Evolutionary conservation across 2,888 invertebrate species (phyloP), one percentile per base, ranked within the genome.

Genomic region (Drosophila sordidapex): DNA sequence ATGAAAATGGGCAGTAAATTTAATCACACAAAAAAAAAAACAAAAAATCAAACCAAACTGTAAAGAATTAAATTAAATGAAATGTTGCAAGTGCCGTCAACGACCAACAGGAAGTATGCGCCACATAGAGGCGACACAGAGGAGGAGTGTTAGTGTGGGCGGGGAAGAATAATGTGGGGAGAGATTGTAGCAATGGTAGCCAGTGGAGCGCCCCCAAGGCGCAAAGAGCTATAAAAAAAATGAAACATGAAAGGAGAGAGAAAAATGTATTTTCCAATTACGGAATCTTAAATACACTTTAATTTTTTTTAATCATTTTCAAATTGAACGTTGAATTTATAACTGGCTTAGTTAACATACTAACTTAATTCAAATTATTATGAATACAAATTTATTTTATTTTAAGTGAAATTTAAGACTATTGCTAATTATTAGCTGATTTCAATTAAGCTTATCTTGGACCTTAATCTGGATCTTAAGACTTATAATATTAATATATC

Each of bases 21-120:
- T 56, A 80, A 81, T 70, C 70, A 73, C 56, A 46, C 1, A 46
- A 51, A 31, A 31, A 31, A n/a, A 25, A 5, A 46, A 15, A 15
- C 4, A 67, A 67, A 69, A 73, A 79, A 69, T 36, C 73, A 76
- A 76, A 66, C 68, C 70, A 71, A 79, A 69, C 63, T 64, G 68
- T 69, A 71, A 70, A 67, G 71, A 80, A 80, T 74, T 72, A 70
- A 82, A 81, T 82, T 67, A 81, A 82, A 82, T 76, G 67, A 79
- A 81, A 81, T 81, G 79, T 75, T 81, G 74, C 74, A 73, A 79
- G 79, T 79, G 76, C 74, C 76, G 74, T 38, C 72, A 53, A 59
- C 70, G 56, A 61, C 66, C 72, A 68, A 80, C 77, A 77, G 80
- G 80, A 80, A 80, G 57, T 76, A 69, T 76, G 76, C 73, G 65